Evolutionary conservation across 2,113 vertebrate species (phyloP), one percentile per base, ranked within the genome.

Genomic region (Rhinogobius similis): DNA sequence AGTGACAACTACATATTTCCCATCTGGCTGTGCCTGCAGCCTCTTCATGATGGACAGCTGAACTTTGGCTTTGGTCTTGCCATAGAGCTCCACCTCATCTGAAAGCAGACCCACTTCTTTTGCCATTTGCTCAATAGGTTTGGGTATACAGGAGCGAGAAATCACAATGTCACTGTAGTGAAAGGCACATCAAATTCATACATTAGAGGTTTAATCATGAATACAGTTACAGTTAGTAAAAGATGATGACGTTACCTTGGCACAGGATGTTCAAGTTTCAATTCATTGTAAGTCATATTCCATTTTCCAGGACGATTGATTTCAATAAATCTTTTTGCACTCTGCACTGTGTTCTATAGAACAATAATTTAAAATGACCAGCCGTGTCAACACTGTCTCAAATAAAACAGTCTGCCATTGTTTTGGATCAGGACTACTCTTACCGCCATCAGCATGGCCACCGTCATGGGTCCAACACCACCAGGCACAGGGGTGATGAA

Each of bases 381-480:
- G 3, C 7, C 10, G 2, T 61, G 9, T 26, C 21, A 56, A 56
- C 53, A 55, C 4, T 59, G 14, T 59, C 27, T 11, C 4, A n/a
- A 36, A 36, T 61, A 61, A 36, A n/a, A 36, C 16, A 21, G 10
- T 61, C 18, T n/a, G 56, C 13, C 24, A 18, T n/a, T n/a, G 9
- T 36, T n/a, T 67, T 36, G 13, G 23, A 16, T 48, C 20, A 16
- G 55, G 23, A 21, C 12, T 2, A n/a, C 23, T 65, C 29, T 26
- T 86, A 99, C 98, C 93, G 94, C 93, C 98, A 99, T 99, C 23
- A 99, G 91, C 97, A 99, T 99, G 23, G 96, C 97, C 23, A 99
- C 98, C 0, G 98, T 99, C 98, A 99, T 99, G 29, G 98, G 98
- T 23, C 98, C 98, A 0, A 99, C 97, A 0, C 98, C 98, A 0